phyloP scores from a whole-genome alignment of 2,797 vertebrate genomes.

The Xenopus petersii region DNA sequence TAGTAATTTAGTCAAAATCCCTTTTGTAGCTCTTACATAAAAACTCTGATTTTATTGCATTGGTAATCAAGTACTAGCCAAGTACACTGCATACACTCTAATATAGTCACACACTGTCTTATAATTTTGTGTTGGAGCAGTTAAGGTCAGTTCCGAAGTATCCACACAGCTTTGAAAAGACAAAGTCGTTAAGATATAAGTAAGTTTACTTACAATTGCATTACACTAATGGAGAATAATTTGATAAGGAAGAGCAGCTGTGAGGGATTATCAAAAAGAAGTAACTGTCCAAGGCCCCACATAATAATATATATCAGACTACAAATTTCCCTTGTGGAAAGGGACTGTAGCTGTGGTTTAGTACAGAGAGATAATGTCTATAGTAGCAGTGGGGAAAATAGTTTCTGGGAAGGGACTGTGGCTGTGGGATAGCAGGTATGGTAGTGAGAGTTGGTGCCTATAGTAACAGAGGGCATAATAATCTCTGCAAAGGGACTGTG shows the following conservation, averaged over 20 bases:
- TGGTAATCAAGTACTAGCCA: slow-evolving; percentile 77
- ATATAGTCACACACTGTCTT: slow-evolving; percentile 48
- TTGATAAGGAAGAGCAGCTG: not conserved
- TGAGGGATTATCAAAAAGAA: too few species aligned
- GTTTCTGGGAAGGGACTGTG: too few species aligned
- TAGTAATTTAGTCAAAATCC: slow-evolving; percentile 35
- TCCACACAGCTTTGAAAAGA: slow-evolving; percentile 14
- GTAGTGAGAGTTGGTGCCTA: too few species aligned
- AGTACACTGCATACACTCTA: slow-evolving; percentile 69
- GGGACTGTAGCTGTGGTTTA: too few species aligned
- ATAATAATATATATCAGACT: too few species aligned
- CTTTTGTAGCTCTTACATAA: not conserved
- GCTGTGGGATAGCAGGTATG: too few species aligned
- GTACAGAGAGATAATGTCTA: too few species aligned
- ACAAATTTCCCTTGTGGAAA: too few species aligned
- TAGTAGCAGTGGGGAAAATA: not conserved
- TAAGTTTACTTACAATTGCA: slow-evolving; percentile 23
- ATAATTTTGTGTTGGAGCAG: slow-evolving; percentile 15
- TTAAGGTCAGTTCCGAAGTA: slow-evolving; percentile 28
- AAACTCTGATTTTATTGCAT: slow-evolving; percentile 42
- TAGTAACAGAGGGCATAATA: too few species aligned
- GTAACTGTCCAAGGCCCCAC: too few species aligned
- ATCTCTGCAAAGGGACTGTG: too few species aligned
- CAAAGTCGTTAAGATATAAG: slow-evolving; percentile 20
- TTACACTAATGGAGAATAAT: slow-evolving; percentile 2